Percentiles rank a stretch among this genome's conserved stretches.
phyloP scores from a whole-genome alignment of 2,888 invertebrate genomes.

The Eupithecia pulchellata region DNA sequence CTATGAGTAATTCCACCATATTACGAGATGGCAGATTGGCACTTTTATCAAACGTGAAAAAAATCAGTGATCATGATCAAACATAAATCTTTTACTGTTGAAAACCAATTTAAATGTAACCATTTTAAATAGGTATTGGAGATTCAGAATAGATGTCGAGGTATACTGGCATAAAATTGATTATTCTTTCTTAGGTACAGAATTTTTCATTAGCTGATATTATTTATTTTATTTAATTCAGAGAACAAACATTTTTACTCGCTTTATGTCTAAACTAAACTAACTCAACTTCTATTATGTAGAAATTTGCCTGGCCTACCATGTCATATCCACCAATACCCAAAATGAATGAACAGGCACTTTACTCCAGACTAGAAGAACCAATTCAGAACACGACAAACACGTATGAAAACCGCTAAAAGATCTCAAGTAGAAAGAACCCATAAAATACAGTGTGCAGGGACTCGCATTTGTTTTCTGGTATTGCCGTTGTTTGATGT shows the following conservation, averaged over 20 bases:
- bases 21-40: not conserved
- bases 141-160: not conserved
- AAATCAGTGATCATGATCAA: too few relatives aligned
- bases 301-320: not conserved
- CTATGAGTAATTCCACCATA: conserved; percentile 3
- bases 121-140: too few relatives aligned
- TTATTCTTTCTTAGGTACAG: too few relatives aligned
- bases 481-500: conserved; percentile 32
- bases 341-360: not conserved
- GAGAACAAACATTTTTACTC: too few relatives aligned
- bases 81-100: not conserved
- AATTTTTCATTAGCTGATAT: too few relatives aligned
- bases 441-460: conserved; percentile 4
- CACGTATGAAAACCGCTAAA: not conserved
- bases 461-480: conserved; percentile 14
- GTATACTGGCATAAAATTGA: too few relatives aligned
- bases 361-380: not conserved
- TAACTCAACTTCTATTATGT: too few relatives aligned
- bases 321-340: not conserved
- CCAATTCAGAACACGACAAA: not conserved
- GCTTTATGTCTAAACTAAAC: too few relatives aligned
- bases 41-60: not conserved
- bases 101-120: too few relatives aligned
- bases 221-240: too few relatives aligned
- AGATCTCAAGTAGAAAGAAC: conserved; percentile 5